Conservation (phyloP, 2,888 invertebrate genomes). For the Agonopterix subpropinquella region DNA sequence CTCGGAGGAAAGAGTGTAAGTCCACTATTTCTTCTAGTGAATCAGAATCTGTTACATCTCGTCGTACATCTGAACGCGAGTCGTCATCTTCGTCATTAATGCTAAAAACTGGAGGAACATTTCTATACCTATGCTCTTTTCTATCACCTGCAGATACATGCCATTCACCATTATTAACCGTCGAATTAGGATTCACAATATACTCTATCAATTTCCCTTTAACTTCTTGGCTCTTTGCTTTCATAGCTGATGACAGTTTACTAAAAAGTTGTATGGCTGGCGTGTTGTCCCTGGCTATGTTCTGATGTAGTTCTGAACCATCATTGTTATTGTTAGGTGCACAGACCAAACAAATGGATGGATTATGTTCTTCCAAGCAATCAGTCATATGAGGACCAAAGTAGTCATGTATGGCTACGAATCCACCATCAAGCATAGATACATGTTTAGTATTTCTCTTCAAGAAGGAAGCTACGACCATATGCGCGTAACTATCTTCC, state of each 20-base stretch:
- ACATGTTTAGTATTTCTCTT: constrained; percentile 96
- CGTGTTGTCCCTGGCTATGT: constrained; percentile 47
- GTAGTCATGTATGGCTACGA: constrained; percentile 88
- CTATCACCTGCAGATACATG: constrained; percentile 91
- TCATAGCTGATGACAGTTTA: constrained; percentile 91
- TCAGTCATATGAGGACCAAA: constrained; percentile 87
- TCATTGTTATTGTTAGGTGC: constrained; percentile 67
- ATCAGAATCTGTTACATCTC: constrained; percentile 75
- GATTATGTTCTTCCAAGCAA: constrained; percentile 90
- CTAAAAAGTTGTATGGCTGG: constrained; percentile 84
- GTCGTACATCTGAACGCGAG: constrained; percentile 44
- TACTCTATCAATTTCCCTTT: constrained; percentile 95
- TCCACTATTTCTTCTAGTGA: constrained; percentile 85
- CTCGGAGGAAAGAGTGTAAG: constrained; percentile 86
- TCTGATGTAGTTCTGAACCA: constrained; percentile 32
- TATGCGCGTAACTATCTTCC: constrained; percentile 96
- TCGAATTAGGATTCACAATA: constrained; percentile 89
- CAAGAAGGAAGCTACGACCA: constrained; percentile 98
- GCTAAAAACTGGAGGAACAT: constrained; percentile 94
- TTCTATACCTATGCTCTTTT: constrained; percentile 91
- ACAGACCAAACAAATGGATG: constrained; percentile 88
- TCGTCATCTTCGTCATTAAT: constrained; percentile 88
- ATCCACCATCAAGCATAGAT: constrained; percentile 94
- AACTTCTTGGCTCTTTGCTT: constrained; percentile 92
- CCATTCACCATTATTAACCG: constrained; percentile 77